Evolutionary conservation across 2,113 vertebrate species (phyloP).

Genomic region (Ptilonorhynchus violaceus): DNA sequence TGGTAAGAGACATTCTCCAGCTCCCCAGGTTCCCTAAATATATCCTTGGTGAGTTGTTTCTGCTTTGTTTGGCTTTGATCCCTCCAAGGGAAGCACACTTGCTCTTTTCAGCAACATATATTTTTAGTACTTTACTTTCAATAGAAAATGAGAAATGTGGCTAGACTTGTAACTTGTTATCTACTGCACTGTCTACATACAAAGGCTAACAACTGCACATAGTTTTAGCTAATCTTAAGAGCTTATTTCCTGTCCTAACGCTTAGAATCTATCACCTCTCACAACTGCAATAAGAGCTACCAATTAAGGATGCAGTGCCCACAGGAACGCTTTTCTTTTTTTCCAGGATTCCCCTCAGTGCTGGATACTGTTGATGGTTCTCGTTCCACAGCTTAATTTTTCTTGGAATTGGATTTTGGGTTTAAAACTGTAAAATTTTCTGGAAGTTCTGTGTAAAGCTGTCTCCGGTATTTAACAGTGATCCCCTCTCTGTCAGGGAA

Average conservation of each 20-base stretch:
- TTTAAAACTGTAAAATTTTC: background rate
- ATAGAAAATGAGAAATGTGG: background rate
- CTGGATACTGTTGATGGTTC: background rate
- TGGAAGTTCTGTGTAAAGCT: background rate
- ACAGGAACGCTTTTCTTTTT: background rate
- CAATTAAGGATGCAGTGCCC: background rate
- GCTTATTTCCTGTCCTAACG: background rate
- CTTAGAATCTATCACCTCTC: background rate
- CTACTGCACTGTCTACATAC: background rate
- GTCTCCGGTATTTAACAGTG: background rate
- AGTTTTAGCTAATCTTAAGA: background rate
- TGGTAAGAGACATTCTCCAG: background rate
- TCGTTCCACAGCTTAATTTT: background rate
- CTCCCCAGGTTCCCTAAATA: background rate
- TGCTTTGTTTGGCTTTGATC: background rate
- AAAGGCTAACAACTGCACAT: background rate
- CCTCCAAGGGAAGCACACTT: background rate
- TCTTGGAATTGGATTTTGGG: background rate
- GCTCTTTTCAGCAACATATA: background rate
- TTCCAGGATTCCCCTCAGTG: background rate
- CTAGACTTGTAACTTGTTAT: background rate
- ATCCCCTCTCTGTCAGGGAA: background rate
- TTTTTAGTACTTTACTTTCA: background rate
- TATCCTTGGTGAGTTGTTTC: background rate
- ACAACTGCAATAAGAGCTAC: background rate